These are phyloP conservation scores for Drosophila grimshawi DNA, from an alignment of 1,140 invertebrate species.

Conservation along the genomic window DNA sequence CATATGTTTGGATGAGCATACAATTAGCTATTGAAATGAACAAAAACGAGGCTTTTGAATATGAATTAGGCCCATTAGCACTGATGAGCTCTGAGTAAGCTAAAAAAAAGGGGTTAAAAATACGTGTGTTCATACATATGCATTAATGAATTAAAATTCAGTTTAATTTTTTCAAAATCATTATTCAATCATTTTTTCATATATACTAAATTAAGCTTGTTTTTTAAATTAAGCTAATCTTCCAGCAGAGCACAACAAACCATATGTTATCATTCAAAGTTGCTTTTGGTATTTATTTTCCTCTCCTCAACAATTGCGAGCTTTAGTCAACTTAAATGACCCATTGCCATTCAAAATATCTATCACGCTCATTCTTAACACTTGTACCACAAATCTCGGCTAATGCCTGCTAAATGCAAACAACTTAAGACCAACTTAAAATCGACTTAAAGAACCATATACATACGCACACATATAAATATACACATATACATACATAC, in stretches of 20 bases:
- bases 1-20: conserved; percentile 26
- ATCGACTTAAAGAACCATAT: conserved; percentile 60
- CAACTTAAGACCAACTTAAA: conserved; percentile 81
- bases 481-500: conserved; percentile 30
- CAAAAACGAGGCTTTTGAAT: conserved; percentile 48
- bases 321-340: conserved; percentile 6
- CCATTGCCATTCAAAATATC: conserved; percentile 6
- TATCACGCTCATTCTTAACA: neutral
- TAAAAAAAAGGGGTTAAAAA: neutral
- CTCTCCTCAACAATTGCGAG: neutral
- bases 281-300: neutral
- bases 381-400: conserved; percentile 64
- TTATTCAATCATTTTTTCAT: too few species aligned
- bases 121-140: neutral
- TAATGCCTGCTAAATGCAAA: conserved; percentile 79
- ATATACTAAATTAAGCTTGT: neutral
- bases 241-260: neutral
- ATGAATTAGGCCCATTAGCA: conserved; percentile 33
- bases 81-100: neutral
- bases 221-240: neutral
- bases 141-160: neutral
- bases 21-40: conserved; percentile 60
- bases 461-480: conserved; percentile 33
- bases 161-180: too few species aligned
- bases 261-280: neutral